A percentile compares a stretch with the other conserved stretches of the same genome.
Evolutionary conservation across 2,888 invertebrate species (phyloP).

Genomic region (Lapara coniferarum): DNA sequence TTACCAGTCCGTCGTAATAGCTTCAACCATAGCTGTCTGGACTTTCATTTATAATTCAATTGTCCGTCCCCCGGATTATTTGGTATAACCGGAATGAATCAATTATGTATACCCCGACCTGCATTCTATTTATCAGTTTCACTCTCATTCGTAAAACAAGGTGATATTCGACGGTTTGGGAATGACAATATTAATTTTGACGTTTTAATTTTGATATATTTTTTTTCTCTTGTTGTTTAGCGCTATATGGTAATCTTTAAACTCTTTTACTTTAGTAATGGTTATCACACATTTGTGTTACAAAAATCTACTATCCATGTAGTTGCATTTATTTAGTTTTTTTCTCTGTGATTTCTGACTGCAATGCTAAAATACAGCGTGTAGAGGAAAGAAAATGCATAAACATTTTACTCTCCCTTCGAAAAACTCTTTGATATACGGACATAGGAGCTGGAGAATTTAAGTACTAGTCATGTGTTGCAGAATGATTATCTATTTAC

Average conservation of each 20-base stretch:
- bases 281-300: background rate
- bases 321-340: too few relatives aligned
- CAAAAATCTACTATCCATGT: too few relatives aligned
- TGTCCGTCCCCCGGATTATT: slow-evolving; percentile 48
- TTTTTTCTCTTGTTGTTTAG: slow-evolving; percentile 9
- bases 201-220: slow-evolving; percentile 9
- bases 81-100: slow-evolving; percentile 48
- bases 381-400: too few relatives aligned
- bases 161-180: slow-evolving; percentile 21
- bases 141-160: slow-evolving; percentile 25
- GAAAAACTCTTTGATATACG: too few relatives aligned
- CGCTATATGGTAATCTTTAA: background rate
- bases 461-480: too few relatives aligned
- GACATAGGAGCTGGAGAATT: too few relatives aligned
- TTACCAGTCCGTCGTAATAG: background rate
- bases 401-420: too few relatives aligned
- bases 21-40: slow-evolving; percentile 25
- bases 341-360: too few relatives aligned
- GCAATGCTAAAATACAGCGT: too few relatives aligned
- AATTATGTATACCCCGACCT: slow-evolving; percentile 49
- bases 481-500: too few relatives aligned
- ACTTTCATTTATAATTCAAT: slow-evolving; percentile 51
- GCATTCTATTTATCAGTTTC: slow-evolving; percentile 33
- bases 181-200: background rate
- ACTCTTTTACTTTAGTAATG: background rate